These are phyloP conservation scores for Cataglyphis hispanica DNA, from an alignment of 1,140 invertebrate species.

Conservation along the genomic window DNA sequence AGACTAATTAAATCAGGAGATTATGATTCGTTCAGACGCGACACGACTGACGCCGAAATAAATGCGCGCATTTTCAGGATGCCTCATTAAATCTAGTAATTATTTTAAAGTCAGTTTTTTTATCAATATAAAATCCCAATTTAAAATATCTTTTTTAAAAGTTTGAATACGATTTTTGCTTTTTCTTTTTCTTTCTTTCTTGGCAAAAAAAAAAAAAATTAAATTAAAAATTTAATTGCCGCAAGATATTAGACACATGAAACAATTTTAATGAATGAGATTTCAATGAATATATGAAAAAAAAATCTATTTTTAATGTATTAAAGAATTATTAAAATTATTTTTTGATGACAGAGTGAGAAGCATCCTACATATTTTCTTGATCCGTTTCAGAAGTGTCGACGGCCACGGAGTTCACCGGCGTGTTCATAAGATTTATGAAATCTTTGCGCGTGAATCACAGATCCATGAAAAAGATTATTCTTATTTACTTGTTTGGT, in stretches of 20 bases:
- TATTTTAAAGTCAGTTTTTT: background rate
- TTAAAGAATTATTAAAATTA: constrained; percentile 9
- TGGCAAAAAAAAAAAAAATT: background rate
- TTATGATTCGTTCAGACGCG: constrained; percentile 17
- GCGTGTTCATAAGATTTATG: background rate
- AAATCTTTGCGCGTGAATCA: constrained; percentile 6
- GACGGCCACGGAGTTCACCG: background rate
- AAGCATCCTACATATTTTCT: background rate
- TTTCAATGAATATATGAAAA: background rate
- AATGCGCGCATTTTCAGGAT: background rate
- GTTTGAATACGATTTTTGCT: background rate
- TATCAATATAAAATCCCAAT: background rate
- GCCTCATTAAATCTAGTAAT: constrained; percentile 3
- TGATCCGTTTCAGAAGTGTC: background rate
- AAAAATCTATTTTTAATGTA: background rate
- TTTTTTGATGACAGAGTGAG: background rate
- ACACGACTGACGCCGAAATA: constrained; percentile 10
- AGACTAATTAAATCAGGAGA: constrained; percentile 51
- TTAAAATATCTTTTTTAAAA: background rate
- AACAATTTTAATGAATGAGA: background rate
- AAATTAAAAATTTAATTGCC: background rate
- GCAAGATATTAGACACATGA: background rate
- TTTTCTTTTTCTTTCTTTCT: background rate
- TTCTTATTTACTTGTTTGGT: background rate
- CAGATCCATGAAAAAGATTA: background rate